A percentile compares a stretch with the other conserved stretches of the same genome.
Conservation (phyloP, 2,113 vertebrate genomes). For the Oryzias celebensis region DNA sequence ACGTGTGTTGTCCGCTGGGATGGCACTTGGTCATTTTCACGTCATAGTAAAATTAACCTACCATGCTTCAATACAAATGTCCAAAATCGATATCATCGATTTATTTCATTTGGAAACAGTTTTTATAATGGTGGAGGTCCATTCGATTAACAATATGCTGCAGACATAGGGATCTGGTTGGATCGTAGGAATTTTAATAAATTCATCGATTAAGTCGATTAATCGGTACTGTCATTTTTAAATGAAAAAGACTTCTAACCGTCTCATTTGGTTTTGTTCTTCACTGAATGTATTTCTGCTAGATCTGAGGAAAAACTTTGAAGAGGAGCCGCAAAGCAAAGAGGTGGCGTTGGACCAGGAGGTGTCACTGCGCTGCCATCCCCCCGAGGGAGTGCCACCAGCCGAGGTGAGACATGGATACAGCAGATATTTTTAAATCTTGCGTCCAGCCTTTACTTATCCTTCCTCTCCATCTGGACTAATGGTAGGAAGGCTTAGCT, state of each 20-base stretch:
- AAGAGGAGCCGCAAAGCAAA: constrained; percentile 91
- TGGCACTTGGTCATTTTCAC: no score
- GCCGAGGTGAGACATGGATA: constrained; percentile 86
- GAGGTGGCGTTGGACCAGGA: constrained; percentile 96
- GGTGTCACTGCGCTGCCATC: constrained; percentile 90
- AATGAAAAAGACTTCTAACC: constrained; percentile 16
- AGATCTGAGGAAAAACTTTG: constrained; percentile 99
- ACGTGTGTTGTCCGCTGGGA: no score
- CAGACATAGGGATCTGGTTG: no score
- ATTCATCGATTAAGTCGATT: no score
- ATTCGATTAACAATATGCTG: no score
- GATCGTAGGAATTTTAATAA: no score
- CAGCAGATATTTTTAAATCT: constrained; percentile 64
- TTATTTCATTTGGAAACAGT: no score
- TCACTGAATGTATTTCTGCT: constrained; percentile 9
- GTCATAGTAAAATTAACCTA: no score
- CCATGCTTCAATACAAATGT: no score
- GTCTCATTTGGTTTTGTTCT: constrained; percentile 45
- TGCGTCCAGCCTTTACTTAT: constrained; percentile 55
- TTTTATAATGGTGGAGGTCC: no score
- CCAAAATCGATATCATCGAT: no score
- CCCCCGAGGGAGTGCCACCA: constrained; percentile 91
- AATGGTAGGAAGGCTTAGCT: constrained; percentile 48
- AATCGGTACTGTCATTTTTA: constrained; percentile 7
- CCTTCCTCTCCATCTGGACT: constrained; percentile 55